These are phyloP conservation scores for Mimumesa dahlbomi DNA, from an alignment of 2,888 invertebrate species.

Conservation along the genomic window DNA sequence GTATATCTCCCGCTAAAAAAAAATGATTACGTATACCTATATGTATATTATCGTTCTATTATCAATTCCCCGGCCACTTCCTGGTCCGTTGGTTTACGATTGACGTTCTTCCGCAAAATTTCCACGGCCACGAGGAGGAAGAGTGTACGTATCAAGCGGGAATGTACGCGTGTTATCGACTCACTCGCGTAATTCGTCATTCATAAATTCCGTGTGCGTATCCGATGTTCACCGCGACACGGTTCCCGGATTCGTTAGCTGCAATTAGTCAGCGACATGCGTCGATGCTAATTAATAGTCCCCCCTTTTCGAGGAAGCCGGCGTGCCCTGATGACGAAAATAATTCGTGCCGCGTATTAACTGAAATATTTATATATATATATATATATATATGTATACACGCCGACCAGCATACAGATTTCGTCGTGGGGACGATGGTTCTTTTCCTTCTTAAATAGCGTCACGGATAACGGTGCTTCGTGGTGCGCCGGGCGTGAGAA, in stretches of 20 bases:
- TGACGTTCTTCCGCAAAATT: constrained; percentile 38
- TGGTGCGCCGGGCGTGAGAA: constrained; percentile 40
- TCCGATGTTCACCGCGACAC: no score
- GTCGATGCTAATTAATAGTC: no score
- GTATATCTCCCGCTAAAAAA: no score
- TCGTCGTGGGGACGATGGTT: constrained; percentile 3
- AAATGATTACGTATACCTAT: no score
- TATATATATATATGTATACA: no score
- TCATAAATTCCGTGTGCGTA: constrained; percentile 5
- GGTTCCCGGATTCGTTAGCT: no score
- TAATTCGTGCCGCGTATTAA: not conserved
- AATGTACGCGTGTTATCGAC: constrained; percentile 27
- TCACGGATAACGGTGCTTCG: constrained; percentile 39
- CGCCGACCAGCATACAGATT: no score
- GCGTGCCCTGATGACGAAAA: not conserved
- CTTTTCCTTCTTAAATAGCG: constrained; percentile 15
- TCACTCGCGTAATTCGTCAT: constrained; percentile 28
- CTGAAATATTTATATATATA: no score
- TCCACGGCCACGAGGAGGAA: constrained; percentile 17
- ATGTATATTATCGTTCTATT: constrained; percentile 35
- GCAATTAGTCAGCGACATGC: no score
- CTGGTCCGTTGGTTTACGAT: constrained; percentile 52
- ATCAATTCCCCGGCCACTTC: constrained; percentile 60
- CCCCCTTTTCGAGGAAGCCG: not conserved
- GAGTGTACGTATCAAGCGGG: constrained; percentile 15